Conservation (phyloP, 2,113 vertebrate species). For the Panthera leo region DNA sequence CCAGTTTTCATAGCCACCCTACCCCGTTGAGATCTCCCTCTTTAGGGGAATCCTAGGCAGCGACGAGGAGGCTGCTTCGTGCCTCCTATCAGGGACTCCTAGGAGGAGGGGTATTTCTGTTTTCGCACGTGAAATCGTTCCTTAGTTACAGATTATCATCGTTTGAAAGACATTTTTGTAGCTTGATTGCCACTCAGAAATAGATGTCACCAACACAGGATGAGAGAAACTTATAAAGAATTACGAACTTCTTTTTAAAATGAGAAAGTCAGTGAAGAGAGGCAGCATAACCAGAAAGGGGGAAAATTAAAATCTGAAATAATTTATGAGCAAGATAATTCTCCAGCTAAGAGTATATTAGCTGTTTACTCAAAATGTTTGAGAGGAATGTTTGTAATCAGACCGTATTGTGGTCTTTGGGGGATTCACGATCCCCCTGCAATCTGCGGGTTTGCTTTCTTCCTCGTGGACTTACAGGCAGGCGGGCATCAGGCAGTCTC, state of each 20-base stretch:
- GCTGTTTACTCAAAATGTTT: slow-evolving; percentile 47
- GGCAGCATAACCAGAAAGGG: slow-evolving; percentile 75
- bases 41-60: background rate
- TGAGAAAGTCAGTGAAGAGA: slow-evolving; percentile 79
- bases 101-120: background rate
- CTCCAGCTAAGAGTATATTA: slow-evolving; percentile 67
- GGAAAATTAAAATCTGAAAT: slow-evolving; percentile 82
- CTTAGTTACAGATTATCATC: slow-evolving; percentile 22
- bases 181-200: slow-evolving; percentile 68
- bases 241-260: slow-evolving; percentile 75
- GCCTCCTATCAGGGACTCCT: fast-evolving
- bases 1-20: background rate
- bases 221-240: slow-evolving; percentile 71
- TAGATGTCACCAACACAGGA: slow-evolving; percentile 71
- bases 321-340: slow-evolving; percentile 80
- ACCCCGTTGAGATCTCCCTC: background rate
- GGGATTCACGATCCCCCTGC: background rate
- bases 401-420: background rate
- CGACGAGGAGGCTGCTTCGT: fast-evolving
- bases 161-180: slow-evolving; percentile 18
- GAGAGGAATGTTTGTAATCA: background rate
- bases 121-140: background rate
- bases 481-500: fast-evolving
- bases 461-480: fast-evolving
- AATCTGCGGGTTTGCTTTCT: fast-evolving